Base-by-base conservation (phyloP, 2,888 invertebrate species). In the Drosophila meridiana region DNA sequence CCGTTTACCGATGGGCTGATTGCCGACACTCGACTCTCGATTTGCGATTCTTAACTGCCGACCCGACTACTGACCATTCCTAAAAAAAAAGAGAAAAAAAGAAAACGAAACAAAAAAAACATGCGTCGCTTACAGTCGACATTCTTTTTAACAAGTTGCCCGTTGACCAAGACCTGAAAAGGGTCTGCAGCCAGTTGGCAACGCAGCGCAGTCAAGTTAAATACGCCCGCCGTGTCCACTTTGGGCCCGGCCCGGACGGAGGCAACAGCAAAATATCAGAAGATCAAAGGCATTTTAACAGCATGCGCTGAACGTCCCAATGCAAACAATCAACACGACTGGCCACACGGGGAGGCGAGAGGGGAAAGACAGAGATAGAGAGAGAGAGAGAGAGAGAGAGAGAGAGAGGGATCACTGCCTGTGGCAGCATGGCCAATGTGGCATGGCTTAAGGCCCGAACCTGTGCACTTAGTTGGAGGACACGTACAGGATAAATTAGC, bases 401-500 rank as follows among this genome's bases (percentile, higher is more conserved):
- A 50, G 40, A 6, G 32, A 45, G 67, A 68, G 48, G 48, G 68
- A 67, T 40, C 20, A 50, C n/a, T 45, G 68, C 57, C 55, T 68
- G 59, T 30, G 77, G 81, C 67, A 48, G 11, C 82, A 80, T 77
- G 70, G 83, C 66, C 72, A 69, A 69, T 74, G 75, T 61, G 78
- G 65, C 45, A 63, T 70, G 78, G 78, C 78, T 77, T 77, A 80
- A 70, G 78, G 73, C 71, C 73, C 62, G 76, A 82, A 71, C 82
- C 84, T 87, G 88, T 89, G 85, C 85, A 86, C 85, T 86, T 86
- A 86, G 88, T 80, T 83, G 80, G 89, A 90, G 87, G 91, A 90
- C 91, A 90, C 91, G 89, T 87, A 85, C 87, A 87, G 91, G 91
- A 90, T 91, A 90, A 90, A 90, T 90, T 91, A 90, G 90, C 90